Percentiles rank a stretch among this genome's conserved stretches.
These are phyloP conservation scores for Bagarius yarrelli DNA, from an alignment of 2,113 vertebrate genomes.

Conservation along the genomic window DNA sequence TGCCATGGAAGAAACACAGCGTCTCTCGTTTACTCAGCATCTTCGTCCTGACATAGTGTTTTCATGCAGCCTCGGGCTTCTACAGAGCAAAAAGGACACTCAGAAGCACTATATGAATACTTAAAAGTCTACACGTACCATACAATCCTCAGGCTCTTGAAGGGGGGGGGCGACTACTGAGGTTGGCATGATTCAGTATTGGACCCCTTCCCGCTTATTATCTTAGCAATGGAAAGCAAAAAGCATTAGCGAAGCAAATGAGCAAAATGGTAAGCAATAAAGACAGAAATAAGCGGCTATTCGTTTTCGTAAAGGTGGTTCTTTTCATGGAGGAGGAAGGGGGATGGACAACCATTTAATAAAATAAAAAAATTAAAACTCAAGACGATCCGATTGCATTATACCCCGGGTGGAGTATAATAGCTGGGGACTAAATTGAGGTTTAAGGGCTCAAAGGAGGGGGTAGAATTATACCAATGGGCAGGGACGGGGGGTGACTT, in stretches of 20 bases:
- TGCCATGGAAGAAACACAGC: slow-evolving; percentile 9
- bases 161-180: slow-evolving; percentile 61
- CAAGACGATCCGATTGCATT: slow-evolving; percentile 44
- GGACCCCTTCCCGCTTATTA: slow-evolving; percentile 47
- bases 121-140: slow-evolving; percentile 34
- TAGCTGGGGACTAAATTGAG: slow-evolving; percentile 23
- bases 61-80: slow-evolving; percentile 40
- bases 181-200: slow-evolving; percentile 52
- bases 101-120: slow-evolving; percentile 37
- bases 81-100: slow-evolving; percentile 47
- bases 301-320: slow-evolving; percentile 26
- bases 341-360: slow-evolving; percentile 41
- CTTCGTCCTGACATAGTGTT: slow-evolving; percentile 42
- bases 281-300: slow-evolving; percentile 42
- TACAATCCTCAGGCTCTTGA: slow-evolving; percentile 69
- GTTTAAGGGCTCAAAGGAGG: slow-evolving; percentile 11
- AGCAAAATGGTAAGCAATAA: slow-evolving; percentile 53
- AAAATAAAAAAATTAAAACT: slow-evolving; percentile 35
- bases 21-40: slow-evolving; percentile 36
- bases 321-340: slow-evolving; percentile 16
- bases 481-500: slow-evolving; percentile 31
- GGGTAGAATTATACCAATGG: slow-evolving; percentile 21
- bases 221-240: slow-evolving; percentile 50
- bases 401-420: slow-evolving; percentile 47
- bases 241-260: slow-evolving; percentile 58